Conservation (phyloP, 2,113 vertebrate species). For the Gorsachius goisagi region DNA sequence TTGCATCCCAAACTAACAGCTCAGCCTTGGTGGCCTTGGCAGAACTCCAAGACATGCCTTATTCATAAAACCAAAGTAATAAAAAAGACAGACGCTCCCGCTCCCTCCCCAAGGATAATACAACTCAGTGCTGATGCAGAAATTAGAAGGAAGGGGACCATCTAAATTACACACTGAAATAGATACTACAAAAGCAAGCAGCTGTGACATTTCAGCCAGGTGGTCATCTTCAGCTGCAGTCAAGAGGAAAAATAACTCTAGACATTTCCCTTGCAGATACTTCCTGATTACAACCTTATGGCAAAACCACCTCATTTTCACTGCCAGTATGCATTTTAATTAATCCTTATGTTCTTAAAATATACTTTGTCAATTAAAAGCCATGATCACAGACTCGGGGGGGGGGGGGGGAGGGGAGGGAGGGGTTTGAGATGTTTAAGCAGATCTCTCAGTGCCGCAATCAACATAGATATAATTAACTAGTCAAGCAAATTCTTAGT, state of each 20-base stretch:
- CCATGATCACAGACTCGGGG: neutral
- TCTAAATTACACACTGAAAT: conserved; percentile 7
- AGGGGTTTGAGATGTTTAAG: neutral
- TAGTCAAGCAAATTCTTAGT: neutral
- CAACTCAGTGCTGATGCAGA: neutral
- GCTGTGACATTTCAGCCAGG: conserved; percentile 43
- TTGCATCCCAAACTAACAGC: neutral
- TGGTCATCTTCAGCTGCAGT: conserved; percentile 38
- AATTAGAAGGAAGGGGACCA: conserved; percentile 3
- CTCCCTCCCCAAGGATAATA: neutral
- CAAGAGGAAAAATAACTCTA: neutral
- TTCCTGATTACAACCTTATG: conserved; percentile 26
- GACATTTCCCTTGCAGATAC: neutral
- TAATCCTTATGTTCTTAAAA: conserved; percentile 14
- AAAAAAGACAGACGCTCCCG: neutral
- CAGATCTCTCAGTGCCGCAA: neutral
- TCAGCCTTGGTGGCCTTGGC: neutral
- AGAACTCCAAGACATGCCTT: neutral
- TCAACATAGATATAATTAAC: neutral
- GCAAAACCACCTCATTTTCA: neutral
- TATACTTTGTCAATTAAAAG: neutral
- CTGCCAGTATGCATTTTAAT: neutral
- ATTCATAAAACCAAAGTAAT: neutral
- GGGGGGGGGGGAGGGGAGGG: too few relatives aligned
- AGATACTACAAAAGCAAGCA: conserved; percentile 31